A percentile compares a stretch with the other conserved stretches of the same genome.
These are phyloP conservation scores for Sycophila sp. DNA, from an alignment of 1,140 invertebrate genomes.

Conservation along the genomic window DNA sequence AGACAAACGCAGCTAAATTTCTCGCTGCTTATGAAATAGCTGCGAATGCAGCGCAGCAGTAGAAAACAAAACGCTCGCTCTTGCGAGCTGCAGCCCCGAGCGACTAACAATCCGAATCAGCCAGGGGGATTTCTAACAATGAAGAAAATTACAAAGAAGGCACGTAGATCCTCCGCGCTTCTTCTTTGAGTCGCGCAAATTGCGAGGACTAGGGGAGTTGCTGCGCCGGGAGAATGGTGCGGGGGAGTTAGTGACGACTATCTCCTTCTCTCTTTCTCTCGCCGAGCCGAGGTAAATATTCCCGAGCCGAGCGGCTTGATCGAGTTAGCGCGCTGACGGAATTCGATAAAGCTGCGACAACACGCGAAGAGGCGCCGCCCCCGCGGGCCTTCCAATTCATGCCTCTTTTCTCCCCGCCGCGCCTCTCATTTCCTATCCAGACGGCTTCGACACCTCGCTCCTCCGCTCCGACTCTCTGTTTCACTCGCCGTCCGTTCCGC, in stretches of 20 bases:
- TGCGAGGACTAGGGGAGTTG: too few relatives aligned
- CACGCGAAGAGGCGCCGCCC: slow-evolving; percentile 17
- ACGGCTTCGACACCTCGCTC: background rate
- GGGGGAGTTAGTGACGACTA: slow-evolving; percentile 21
- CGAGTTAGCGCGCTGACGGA: slow-evolving; percentile 45
- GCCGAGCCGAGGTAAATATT: slow-evolving; percentile 45
- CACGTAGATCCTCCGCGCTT: too few relatives aligned
- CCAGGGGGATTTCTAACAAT: too few relatives aligned
- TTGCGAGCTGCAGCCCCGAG: too few relatives aligned
- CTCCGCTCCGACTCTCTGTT: background rate
- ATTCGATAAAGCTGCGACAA: slow-evolving; percentile 50
- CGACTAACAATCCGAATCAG: too few relatives aligned
- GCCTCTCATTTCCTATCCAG: background rate
- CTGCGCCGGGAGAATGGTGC: background rate
- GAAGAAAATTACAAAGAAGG: too few relatives aligned
- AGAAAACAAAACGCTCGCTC: too few relatives aligned
- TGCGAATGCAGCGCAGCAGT: too few relatives aligned
- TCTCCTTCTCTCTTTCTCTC: background rate
- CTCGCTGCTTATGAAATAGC: too few relatives aligned
- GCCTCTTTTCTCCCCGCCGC: slow-evolving; percentile 7
- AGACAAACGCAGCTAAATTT: too few relatives aligned
- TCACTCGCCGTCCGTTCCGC: background rate
- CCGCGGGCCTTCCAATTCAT: background rate
- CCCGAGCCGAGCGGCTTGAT: slow-evolving; percentile 40
- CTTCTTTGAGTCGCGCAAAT: too few relatives aligned